phyloP scores from a whole-genome alignment of 2,113 vertebrate species.

The Charadrius vociferus region DNA sequence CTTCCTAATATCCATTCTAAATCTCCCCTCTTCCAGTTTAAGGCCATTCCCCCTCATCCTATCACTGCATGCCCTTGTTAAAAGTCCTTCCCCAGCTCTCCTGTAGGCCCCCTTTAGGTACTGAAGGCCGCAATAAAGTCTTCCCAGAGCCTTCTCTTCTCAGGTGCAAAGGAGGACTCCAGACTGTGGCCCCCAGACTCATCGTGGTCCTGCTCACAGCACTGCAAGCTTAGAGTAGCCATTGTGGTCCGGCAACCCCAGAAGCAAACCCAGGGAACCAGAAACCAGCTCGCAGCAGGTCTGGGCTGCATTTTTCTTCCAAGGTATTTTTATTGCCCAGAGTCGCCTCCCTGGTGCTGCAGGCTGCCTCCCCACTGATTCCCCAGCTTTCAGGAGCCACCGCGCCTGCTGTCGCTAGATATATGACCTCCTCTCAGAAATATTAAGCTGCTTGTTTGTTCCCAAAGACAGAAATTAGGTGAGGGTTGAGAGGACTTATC shows the following conservation, averaged over 20 bases:
- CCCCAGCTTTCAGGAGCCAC: rapidly evolving
- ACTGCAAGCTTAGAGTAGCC: not conserved
- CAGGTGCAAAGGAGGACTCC: not conserved
- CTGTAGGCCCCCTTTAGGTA: too few species aligned
- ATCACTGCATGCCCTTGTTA: too few species aligned
- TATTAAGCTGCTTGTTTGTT: not conserved
- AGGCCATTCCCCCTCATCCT: too few species aligned
- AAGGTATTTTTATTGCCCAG: not conserved
- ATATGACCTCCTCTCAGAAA: not conserved
- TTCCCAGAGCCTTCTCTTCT: too few species aligned
- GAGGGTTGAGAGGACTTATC: constrained; percentile 23
- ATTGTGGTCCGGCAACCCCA: not conserved
- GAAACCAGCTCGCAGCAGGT: not conserved
- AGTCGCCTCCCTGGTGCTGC: not conserved
- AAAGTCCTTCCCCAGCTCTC: too few species aligned
- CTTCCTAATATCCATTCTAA: too few species aligned
- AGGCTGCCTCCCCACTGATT: rapidly evolving
- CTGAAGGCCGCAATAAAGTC: too few species aligned
- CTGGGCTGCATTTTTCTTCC: not conserved
- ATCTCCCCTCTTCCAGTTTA: too few species aligned
- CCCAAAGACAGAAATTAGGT: constrained; percentile 9
- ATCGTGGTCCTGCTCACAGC: not conserved
- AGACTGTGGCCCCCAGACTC: not conserved
- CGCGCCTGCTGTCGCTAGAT: rapidly evolving
- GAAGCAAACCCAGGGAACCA: not conserved